Percentiles rank a stretch among this genome's conserved stretches.
phyloP scores from a whole-genome alignment of 2,888 invertebrate genomes.

The Drosophila bunnanda region DNA sequence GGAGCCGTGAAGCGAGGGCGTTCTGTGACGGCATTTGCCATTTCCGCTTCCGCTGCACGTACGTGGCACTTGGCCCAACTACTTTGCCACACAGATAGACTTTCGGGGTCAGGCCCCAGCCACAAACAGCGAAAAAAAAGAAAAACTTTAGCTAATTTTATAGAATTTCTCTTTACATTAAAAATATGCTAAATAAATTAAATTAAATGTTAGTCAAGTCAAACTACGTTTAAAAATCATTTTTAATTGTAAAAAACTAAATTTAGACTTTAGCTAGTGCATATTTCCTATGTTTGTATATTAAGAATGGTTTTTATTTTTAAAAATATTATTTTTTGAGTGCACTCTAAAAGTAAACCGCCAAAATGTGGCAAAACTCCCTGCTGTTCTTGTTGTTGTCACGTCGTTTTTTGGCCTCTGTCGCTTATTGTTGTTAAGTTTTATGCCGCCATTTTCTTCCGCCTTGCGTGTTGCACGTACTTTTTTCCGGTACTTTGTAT shows the following conservation, averaged over 20 bases:
- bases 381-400: slow-evolving; percentile 46
- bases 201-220: not conserved
- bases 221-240: not conserved
- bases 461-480: slow-evolving; percentile 73
- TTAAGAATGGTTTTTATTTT: too few relatives aligned
- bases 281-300: too few relatives aligned
- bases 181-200: not conserved
- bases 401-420: slow-evolving; percentile 63
- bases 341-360: slow-evolving; percentile 6
- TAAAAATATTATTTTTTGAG: not conserved
- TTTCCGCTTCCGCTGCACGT: slow-evolving; percentile 71
- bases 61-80: slow-evolving; percentile 63
- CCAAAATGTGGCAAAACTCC: slow-evolving; percentile 11
- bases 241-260: not conserved
- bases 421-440: slow-evolving; percentile 74
- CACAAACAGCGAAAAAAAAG: not conserved
- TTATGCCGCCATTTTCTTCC: slow-evolving; percentile 73
- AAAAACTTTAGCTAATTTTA: not conserved
- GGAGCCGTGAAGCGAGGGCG: slow-evolving; percentile 10
- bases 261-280: too few relatives aligned
- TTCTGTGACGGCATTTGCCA: slow-evolving; percentile 50
- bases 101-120: slow-evolving; percentile 31
- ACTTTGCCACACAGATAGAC: slow-evolving; percentile 56
- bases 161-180: not conserved
- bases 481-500: slow-evolving; percentile 2